phyloP scores from a whole-genome alignment of 2,797 vertebrate genomes.

The Clarias fuscus region DNA sequence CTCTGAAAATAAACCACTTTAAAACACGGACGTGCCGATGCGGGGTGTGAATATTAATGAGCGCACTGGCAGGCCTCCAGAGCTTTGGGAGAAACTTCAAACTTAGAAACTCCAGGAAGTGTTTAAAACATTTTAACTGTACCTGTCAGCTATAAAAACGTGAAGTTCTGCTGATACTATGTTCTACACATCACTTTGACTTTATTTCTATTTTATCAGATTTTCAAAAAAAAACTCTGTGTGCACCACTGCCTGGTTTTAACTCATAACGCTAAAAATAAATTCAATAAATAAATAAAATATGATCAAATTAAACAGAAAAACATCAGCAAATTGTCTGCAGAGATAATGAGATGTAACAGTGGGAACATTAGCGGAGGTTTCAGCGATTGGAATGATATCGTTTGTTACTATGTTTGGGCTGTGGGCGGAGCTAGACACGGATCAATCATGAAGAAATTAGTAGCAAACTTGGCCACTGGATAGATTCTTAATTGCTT shows the following conservation, averaged over 20 bases:
- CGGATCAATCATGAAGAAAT: neutral
- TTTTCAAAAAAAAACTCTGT: neutral
- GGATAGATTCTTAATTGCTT: neutral
- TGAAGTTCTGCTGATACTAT: neutral
- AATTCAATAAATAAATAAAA: neutral
- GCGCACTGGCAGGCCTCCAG: neutral
- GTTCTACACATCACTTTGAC: neutral
- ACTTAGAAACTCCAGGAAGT: slow-evolving; percentile 18
- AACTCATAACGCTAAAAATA: neutral
- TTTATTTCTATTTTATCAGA: neutral
- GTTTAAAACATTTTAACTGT: slow-evolving; percentile 22
- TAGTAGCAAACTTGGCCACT: neutral
- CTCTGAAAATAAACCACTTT: slow-evolving; percentile 1
- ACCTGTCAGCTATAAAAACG: neutral
- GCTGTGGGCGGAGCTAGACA: neutral
- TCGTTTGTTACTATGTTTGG: neutral
- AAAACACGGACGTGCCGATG: neutral
- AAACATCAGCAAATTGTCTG: neutral
- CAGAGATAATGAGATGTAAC: neutral
- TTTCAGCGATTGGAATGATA: neutral
- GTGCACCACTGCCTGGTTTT: neutral
- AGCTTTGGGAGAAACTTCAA: neutral
- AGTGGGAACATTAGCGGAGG: neutral
- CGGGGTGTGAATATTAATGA: slow-evolving; percentile 32
- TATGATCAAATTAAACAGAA: neutral